Evolutionary conservation across 2,888 invertebrate species (phyloP), one percentile per base, ranked within the genome.

Genomic region (Protonemura montana): DNA sequence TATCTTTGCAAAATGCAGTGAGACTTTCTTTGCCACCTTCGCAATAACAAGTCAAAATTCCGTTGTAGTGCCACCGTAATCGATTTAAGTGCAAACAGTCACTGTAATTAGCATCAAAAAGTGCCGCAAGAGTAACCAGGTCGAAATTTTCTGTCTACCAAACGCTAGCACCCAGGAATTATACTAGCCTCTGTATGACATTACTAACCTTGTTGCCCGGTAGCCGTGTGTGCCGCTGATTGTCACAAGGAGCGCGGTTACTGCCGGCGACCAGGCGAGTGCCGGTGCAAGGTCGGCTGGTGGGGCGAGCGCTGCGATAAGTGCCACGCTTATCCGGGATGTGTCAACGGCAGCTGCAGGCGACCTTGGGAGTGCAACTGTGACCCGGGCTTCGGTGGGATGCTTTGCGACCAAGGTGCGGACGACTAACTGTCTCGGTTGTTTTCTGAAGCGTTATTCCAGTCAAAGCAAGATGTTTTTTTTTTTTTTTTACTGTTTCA

Each of bases 321-420:
- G 87, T 93, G 93, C 89, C 96, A 96, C 90, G 94, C 95, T 0
- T 98, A 98, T 92, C 98, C 98, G 0, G 97, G 97, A 88, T 98
- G 98, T 90, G 94, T 94, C 86, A 95, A 98, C 90, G 98, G 98
- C 27, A 93, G 94, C 86, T 98, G 98, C 91, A 93, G 93, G 86
- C 92, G 95, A 85, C 97, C 98, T 0, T 98, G 97, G 97, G 97
- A 98, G 91, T 98, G 98, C 91, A 94, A 95, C 90, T 98, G 98
- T 91, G 93, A 95, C 89, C 93, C 94, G 0, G 98, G 98, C 85
- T 97, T 97, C 97, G 97, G 97, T 83, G 98, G 98, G 88, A 95
- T 97, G 93, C 94, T 97, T 26, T 98, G 98, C 91, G 96, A 98
- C 91, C 96, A 97, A 94, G 95, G 97, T 97, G 41, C 41, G 41